Evolutionary conservation across 2,888 invertebrate genomes (phyloP), one percentile per base, ranked within the genome.

Genomic region (Aphidius colemani): DNA sequence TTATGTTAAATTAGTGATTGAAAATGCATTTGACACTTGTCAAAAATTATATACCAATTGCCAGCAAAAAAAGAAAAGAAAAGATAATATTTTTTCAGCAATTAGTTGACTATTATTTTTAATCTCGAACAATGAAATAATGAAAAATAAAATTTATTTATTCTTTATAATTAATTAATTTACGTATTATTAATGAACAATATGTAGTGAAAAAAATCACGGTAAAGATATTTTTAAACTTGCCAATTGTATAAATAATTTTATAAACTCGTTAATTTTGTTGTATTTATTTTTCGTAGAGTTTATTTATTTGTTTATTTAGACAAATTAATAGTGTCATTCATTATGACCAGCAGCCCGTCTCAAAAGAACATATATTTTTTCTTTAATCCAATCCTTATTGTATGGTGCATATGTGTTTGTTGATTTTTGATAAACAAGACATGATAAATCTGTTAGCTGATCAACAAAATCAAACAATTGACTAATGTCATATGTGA

Each of bases 341-440:
- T 75, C 74, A 61, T 69, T 74, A 70, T 88, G 87, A 0, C 92
- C 93, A 0, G 94, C 93, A 0, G 97, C 97, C 83, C 97, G 95
- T 71, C 96, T 90, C 68, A 98, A 84, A 74, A 98, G 84, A 6
- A 97, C 92, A 79, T 98, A 98, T 69, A 99, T 97, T 82, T 98
- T 97, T 81, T 99, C 98, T 83, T 99, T 99, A 65, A 99, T 96
- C 98, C 98, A 99, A 76, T 96, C 97, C 85, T 98, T 98, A 83
- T 98, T 98, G 84, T 98, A 98, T 0, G 99, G 99, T 2, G 96
- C 95, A 78, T 99, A 99, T 0, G 96, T 95, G 78, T 96, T 95
- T 50, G 94, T 94, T 7, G 93, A 92, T 81, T 96, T 96, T 84
- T 97, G 95, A 83, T 95, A 98, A 67, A 99, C 98, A 66, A 99